These are phyloP conservation scores for Tragelaphus imberbis DNA, from an alignment of 2,113 vertebrate species.

Conservation along the genomic window DNA sequence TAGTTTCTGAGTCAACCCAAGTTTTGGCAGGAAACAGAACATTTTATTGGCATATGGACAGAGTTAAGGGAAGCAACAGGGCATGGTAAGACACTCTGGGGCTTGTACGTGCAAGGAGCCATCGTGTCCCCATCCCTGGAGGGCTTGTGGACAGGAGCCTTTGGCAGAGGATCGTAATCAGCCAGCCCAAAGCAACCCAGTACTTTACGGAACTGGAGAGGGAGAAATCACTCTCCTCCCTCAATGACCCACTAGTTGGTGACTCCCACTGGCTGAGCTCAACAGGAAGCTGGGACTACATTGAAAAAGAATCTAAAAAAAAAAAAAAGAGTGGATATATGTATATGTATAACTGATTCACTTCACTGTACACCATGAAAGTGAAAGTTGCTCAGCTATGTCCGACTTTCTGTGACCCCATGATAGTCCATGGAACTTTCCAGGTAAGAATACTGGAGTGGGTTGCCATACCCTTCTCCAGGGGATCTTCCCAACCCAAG, in stretches of 20 bases:
- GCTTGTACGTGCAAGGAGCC: not conserved
- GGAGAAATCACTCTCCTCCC: not conserved
- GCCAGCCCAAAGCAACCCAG: not conserved
- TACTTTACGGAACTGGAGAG: not conserved
- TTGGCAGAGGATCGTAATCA: not conserved
- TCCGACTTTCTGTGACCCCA: fast-evolving
- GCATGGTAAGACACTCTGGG: not conserved
- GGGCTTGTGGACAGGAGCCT: not conserved
- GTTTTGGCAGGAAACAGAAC: not conserved
- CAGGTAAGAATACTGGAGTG: not conserved
- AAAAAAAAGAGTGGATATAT: not conserved
- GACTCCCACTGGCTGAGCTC: not conserved
- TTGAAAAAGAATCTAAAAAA: not conserved
- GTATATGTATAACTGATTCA: not conserved
- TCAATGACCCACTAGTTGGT: not conserved
- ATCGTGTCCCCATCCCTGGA: not conserved
- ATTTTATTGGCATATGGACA: not conserved
- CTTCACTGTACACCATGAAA: not conserved
- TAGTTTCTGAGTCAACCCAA: not conserved
- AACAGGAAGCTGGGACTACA: not conserved
- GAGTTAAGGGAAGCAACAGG: not conserved
- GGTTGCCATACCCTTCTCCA: not conserved
- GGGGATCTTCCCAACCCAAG: not conserved
- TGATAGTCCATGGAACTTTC: not conserved
- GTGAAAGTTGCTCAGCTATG: not conserved